Conservation (phyloP, 2,113 vertebrate species). For the Antechinus stuartii region DNA sequence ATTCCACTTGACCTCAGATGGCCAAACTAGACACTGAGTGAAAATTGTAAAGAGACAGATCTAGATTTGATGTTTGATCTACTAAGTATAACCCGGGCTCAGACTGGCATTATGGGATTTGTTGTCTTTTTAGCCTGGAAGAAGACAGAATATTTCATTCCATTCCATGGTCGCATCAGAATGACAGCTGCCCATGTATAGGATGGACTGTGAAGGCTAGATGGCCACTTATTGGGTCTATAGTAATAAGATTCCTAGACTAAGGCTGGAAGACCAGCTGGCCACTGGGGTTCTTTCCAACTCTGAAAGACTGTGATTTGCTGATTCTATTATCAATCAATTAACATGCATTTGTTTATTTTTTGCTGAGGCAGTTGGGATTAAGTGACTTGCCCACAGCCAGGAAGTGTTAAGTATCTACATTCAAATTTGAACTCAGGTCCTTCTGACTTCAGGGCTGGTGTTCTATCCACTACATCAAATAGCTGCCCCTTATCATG, state of each 20-base stretch:
- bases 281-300: neutral
- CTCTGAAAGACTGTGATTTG: neutral
- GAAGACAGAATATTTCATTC: neutral
- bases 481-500: neutral
- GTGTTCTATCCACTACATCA: too few species aligned
- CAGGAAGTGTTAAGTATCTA: too few species aligned
- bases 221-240: neutral
- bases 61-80: neutral
- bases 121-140: neutral
- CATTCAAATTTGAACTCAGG: too few species aligned
- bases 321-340: neutral
- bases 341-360: neutral
- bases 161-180: neutral
- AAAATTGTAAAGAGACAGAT: neutral
- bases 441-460: too few species aligned
- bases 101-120: neutral
- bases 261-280: neutral
- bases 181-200: neutral
- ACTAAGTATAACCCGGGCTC: neutral
- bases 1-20: neutral
- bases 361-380: too few species aligned
- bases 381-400: too few species aligned
- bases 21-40: neutral
- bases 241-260: neutral
- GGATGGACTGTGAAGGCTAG: neutral